Base-by-base conservation (phyloP, 2,797 vertebrate genomes). In the Chelmon rostratus region DNA sequence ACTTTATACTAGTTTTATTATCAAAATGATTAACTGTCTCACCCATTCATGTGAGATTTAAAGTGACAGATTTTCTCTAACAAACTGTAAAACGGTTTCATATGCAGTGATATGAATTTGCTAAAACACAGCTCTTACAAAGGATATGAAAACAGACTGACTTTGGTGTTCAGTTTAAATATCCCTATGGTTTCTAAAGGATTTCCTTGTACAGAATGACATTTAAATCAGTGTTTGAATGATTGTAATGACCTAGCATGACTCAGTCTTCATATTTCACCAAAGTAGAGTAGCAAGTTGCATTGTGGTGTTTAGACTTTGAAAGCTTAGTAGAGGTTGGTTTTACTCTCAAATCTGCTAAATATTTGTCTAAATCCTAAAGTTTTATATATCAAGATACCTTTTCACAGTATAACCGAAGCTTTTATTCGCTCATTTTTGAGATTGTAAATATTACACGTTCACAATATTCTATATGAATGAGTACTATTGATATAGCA, bases 371-470 rank as follows among this genome's bases (percentile, higher is more conserved):
- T 91, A 94, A 94, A 92, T 96, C 92, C 92, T 93, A 89, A 92
- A 93, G 76, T 93, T 94, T 95, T 95, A 96, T 95, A 94, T 93
- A 92, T 91, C 87, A 82, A 91, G 78, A 90, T 95, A 94, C 93
- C 96, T 97, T 96, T 97, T 96, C 95, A 96, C 94, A 93, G 91
- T 92, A 92, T 91, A 93, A 96, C 93, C 93, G 94, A 90, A 93
- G 89, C 88, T 92, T 92, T 95, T 95, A 95, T 94, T 96, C 95
- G 93, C 95, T 96, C 95, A 95, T 96, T 96, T 98, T 96, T 96
- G 96, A 95, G 96, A 96, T 92, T 99, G 98, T 98, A 99, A 97
- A 98, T 97, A 97, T 88, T 94, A 96, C 96, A 96, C 96, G 96
- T 96, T 96, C 94, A 91, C 87, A 91, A 92, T 94, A 95, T 94